Conservation (phyloP, 2,797 vertebrate species). For the Bovichtus diacanthus region DNA sequence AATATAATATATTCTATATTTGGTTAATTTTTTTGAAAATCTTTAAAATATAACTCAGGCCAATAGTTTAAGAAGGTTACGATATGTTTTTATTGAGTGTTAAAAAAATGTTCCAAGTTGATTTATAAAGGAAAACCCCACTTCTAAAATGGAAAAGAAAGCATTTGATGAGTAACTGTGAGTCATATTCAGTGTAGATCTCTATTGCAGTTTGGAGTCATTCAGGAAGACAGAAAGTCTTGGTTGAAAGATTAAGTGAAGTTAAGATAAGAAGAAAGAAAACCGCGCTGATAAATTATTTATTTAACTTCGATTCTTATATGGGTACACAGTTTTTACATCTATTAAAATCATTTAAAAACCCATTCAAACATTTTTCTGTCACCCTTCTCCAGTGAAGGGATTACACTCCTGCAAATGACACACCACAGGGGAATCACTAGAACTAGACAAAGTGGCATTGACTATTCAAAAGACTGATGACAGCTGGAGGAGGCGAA, state of each 20-base stretch:
- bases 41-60: too few relatives aligned
- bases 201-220: background rate
- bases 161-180: background rate
- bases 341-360: background rate
- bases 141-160: background rate
- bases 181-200: background rate
- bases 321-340: background rate
- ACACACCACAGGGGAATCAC: background rate
- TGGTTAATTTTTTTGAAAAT: too few relatives aligned
- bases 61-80: too few relatives aligned
- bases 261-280: background rate
- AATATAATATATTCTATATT: too few relatives aligned
- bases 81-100: background rate
- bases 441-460: background rate
- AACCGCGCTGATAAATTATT: background rate
- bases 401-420: background rate
- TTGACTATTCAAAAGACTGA: slow-evolving; percentile 35
- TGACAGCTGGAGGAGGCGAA: slow-evolving; percentile 47
- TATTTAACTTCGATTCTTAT: background rate
- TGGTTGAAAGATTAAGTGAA: background rate
- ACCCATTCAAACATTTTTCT: background rate
- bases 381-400: background rate
- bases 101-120: background rate
- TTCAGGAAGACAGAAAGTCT: background rate
- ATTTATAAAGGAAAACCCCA: slow-evolving; percentile 18